Evolutionary conservation across 2,888 invertebrate genomes (phyloP), one percentile per base, ranked within the genome.

Genomic region (Cephalotes varians): DNA sequence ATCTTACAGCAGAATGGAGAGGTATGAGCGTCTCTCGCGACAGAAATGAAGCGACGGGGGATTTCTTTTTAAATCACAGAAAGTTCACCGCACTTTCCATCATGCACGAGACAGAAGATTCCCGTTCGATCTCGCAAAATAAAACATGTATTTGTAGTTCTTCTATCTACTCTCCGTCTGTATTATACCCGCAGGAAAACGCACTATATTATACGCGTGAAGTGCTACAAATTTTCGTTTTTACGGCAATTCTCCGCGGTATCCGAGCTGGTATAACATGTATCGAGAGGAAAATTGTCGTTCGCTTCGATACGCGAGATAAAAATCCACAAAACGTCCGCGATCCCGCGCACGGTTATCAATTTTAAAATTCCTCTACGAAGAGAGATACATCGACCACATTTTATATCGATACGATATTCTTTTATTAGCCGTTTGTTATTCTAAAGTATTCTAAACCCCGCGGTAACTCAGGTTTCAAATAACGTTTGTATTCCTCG

Each of bases 11-110:
- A 54, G 31, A 62, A 62, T 47, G 60, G 74, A 60, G 25, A 65
- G n/a, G 64, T 64, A 64, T 37, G 37, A 18, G 47, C 15, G 58
- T 18, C 56, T 72, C 71, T 31, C 58, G 34, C 4, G 49, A 49
- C 9, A 74, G 74, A 60, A 62, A 76, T 76, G 51, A 80, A 60
- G 40, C 47, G 49, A 28, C 31, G 15, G 47, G 9, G 64, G 62
- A 40, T 74, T 80, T 80, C 76, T 74, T 54, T 76, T 76, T 62
- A 60, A 79, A 79, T 79, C 71, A 58, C 31, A 58, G 56, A 69
- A 37, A 69, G 56, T 69, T 60, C 62, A 10, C 37, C 49, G 37
- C 28, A 5, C 67, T 54, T 54, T 67, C 64, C 9, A 51, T 77
- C 67, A 56, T 54, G 28, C 60, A 28, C 37, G 28, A 69, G 44